Evolutionary conservation across 2,888 invertebrate species (phyloP).

Genomic region (Lottia gigantea): DNA sequence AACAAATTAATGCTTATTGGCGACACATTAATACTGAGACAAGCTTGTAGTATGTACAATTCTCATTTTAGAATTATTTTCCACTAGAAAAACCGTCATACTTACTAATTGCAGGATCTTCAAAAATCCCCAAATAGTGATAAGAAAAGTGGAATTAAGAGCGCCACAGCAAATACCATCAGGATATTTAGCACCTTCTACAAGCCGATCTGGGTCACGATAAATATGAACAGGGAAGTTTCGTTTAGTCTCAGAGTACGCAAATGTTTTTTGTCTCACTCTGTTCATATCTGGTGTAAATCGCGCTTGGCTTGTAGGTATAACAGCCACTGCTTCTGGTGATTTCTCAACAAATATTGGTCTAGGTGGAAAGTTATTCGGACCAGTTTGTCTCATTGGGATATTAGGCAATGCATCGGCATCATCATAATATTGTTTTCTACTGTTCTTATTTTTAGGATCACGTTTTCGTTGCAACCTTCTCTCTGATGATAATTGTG

Average conservation of each 20-base stretch:
- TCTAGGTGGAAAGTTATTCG: background rate
- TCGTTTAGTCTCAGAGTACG: background rate
- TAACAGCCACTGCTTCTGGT: background rate
- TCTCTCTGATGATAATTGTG: background rate
- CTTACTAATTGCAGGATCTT: background rate
- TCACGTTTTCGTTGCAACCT: background rate
- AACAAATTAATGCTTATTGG: no score
- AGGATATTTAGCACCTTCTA: background rate
- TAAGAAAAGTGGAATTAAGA: background rate
- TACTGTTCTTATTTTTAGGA: background rate
- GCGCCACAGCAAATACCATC: background rate
- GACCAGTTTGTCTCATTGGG: background rate
- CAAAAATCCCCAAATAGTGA: background rate
- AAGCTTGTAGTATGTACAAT: no score
- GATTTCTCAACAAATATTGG: background rate
- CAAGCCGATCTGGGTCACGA: background rate
- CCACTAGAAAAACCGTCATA: background rate
- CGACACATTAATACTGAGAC: no score
- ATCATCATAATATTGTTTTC: no score
- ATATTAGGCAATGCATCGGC: background rate
- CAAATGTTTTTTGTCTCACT: background rate
- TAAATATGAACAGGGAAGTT: background rate
- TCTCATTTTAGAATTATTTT: no score
- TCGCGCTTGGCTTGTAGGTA: background rate
- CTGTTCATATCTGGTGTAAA: background rate